A percentile compares a stretch with the other conserved stretches of the same genome.
These are phyloP conservation scores for Acipenser oxyrinchus DNA, from an alignment of 2,797 vertebrate species.

Conservation along the genomic window DNA sequence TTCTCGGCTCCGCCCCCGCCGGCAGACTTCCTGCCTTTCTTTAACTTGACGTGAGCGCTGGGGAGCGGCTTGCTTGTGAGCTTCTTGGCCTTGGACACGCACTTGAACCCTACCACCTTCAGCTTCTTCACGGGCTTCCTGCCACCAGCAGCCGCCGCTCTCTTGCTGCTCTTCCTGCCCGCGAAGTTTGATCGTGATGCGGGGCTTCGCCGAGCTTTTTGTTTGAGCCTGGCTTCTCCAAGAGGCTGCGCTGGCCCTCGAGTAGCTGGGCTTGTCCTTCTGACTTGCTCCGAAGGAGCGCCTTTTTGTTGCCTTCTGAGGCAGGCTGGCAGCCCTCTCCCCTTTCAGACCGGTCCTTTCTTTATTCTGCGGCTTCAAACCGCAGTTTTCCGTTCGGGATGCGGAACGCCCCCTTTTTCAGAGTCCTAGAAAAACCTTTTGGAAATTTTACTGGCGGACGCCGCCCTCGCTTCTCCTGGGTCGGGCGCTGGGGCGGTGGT, in stretches of 20 bases:
- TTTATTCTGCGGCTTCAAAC: slow-evolving; percentile 47
- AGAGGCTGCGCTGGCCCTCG: slow-evolving; percentile 21
- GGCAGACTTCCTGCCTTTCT: slow-evolving; percentile 41
- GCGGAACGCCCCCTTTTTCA: slow-evolving; percentile 43
- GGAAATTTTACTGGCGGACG: slow-evolving; percentile 21
- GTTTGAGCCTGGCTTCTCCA: slow-evolving; percentile 11
- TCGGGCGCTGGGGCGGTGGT: slow-evolving; percentile 37
- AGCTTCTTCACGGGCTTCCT: slow-evolving; percentile 53
- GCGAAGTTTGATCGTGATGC: slow-evolving; percentile 71
- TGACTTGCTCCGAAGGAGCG: slow-evolving; percentile 16
- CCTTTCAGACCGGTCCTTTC: slow-evolving; percentile 46
- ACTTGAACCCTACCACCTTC: slow-evolving; percentile 62
- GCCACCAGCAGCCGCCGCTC: slow-evolving; percentile 36
- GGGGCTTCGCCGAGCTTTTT: slow-evolving; percentile 36
- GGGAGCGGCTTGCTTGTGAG: slow-evolving; percentile 63
- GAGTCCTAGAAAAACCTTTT: slow-evolving; percentile 31
- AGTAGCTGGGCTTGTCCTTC: not conserved
- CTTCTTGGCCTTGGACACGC: slow-evolving; percentile 63
- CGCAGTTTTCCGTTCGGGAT: slow-evolving; percentile 38
- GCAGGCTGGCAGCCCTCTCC: slow-evolving; percentile 29
- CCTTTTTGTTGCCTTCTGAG: slow-evolving; percentile 32
- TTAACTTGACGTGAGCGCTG: slow-evolving; percentile 71
- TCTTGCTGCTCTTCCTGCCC: slow-evolving; percentile 55
- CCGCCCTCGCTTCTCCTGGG: slow-evolving; percentile 46
- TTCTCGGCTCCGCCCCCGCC: slow-evolving; percentile 29